These are phyloP conservation scores for Sarcoramphus papa DNA, from an alignment of 2,797 vertebrate species.

Conservation along the genomic window DNA sequence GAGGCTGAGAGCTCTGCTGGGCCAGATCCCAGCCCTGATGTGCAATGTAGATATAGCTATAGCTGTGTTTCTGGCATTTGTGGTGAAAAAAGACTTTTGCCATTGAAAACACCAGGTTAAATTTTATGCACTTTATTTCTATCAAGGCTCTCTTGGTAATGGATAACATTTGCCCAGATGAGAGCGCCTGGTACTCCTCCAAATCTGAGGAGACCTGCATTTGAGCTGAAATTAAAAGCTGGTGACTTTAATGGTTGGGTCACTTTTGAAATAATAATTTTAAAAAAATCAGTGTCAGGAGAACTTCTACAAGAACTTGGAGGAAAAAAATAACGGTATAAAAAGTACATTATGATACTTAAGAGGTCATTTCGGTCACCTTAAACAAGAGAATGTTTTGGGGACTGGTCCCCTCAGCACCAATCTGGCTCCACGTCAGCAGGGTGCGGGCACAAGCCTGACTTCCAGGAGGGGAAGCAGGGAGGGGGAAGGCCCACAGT, in stretches of 20 bases:
- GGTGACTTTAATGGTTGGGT: background rate
- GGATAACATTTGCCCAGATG: background rate
- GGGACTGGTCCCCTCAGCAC: background rate
- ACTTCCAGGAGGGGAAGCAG: background rate
- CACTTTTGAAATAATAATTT: background rate
- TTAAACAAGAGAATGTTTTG: background rate
- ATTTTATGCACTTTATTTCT: background rate
- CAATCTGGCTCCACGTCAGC: background rate
- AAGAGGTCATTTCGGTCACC: background rate
- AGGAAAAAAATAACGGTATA: background rate
- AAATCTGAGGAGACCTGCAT: background rate
- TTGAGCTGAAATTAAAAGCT: background rate
- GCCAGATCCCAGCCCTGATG: background rate
- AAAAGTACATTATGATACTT: background rate
- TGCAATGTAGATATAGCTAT: background rate
- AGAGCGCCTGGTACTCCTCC: background rate
- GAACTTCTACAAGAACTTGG: background rate
- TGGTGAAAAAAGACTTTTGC: background rate
- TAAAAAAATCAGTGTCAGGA: background rate
- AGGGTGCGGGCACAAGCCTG: background rate
- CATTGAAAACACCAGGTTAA: background rate
- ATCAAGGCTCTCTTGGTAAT: background rate
- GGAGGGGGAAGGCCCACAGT: fast-evolving
- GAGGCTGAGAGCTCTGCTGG: background rate
- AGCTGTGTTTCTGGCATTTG: background rate